phyloP scores from a whole-genome alignment of 1,140 invertebrate species.

The Brachionus calyciflorus region DNA sequence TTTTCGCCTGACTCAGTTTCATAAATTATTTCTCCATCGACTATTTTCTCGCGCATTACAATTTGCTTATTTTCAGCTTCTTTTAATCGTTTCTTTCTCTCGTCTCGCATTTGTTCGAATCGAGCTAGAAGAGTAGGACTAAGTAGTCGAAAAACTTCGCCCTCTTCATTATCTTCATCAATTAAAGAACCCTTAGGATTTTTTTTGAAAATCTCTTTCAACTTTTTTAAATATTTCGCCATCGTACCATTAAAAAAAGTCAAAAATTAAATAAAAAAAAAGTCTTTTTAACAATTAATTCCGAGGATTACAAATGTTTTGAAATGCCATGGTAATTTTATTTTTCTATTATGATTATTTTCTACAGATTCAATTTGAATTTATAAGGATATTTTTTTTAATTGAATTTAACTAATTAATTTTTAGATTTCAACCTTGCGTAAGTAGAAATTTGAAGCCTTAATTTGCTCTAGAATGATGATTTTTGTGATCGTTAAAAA shows the following conservation, averaged over 20 bases:
- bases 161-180: slow-evolving; percentile 42
- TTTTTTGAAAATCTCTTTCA: not conserved
- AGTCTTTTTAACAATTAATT: not conserved
- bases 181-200: not conserved
- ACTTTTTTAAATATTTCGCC: not conserved
- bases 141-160: slow-evolving; percentile 31
- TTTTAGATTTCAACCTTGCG: not conserved
- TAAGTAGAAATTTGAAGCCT: slow-evolving; percentile 15
- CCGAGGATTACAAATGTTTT: not conserved
- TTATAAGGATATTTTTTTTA: not conserved
- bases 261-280: not conserved
- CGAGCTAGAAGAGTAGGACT: slow-evolving; percentile 4
- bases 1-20: slow-evolving; percentile 3
- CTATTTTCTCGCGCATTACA: slow-evolving; percentile 25
- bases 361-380: not conserved
- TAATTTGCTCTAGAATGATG: not conserved
- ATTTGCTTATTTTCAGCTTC: slow-evolving; percentile 22
- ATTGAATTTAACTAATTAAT: not conserved
- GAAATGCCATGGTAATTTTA: slow-evolving; percentile 26
- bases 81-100: slow-evolving; percentile 22
- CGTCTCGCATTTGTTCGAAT: slow-evolving; percentile 24
- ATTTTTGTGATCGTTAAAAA: too few relatives aligned
- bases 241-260: not conserved
- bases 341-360: too few relatives aligned
- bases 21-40: slow-evolving; percentile 33